Evolutionary conservation across 2,888 invertebrate species (phyloP), one percentile per base, ranked within the genome.

Genomic region (Drosophila quinaria): DNA sequence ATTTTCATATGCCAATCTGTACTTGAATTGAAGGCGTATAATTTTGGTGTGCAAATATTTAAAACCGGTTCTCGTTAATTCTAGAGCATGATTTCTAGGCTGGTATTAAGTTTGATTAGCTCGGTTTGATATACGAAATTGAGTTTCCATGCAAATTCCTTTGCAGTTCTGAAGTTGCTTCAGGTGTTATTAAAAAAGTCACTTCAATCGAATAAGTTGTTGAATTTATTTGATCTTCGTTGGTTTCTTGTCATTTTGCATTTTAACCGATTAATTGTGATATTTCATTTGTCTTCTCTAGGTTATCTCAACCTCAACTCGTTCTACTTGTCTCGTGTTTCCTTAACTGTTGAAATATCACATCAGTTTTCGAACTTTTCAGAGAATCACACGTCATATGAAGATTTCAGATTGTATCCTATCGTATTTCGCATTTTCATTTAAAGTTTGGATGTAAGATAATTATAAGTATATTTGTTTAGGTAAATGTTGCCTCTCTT

Each of bases 1-100:
- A 39, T 25, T 37, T 37, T 58, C 33, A 47, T 70, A 46, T 65
- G 19, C 44, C 74, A 56, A 54, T 67, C 56, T 52, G 58, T 54
- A 66, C 65, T 78, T 76, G 70, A 73, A 41, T 61, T 31, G 61
- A 77, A 77, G 65, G 62, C 65, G 69, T 46, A 8, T 25, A 55
- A 39, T 65, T 58, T 4, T 39, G 55, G 44, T 63, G 51, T 52
- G 58, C 54, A 63, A 74, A 77, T 64, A 50, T 41, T 9, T 10
- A n/a, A 78, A 82, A 82, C 81, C 86, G 80, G 86, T 82, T 82
- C 13, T 46, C 56, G 37, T 17, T 60, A 68, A 77, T 83, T 77
- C 82, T 83, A 81, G 74, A 87, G 74, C 77, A 71, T 46, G 56
- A 55, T 70, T 55, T 70, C 42, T 68, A 51, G 47, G 50, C 54